phyloP scores from a whole-genome alignment of 2,113 vertebrate genomes.

The Danio rerio region DNA sequence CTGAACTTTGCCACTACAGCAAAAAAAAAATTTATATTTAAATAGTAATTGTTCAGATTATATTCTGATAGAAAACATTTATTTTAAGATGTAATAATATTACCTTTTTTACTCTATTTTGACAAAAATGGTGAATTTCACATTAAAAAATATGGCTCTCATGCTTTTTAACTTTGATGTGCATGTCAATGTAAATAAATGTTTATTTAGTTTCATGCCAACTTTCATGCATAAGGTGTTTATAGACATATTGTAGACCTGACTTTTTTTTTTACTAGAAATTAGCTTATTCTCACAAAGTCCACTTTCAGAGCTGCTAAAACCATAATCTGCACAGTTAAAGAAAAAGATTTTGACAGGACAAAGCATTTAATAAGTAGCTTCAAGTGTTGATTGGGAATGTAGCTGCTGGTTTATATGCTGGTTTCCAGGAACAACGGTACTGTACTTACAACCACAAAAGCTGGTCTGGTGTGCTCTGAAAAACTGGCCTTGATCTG shows the following conservation, averaged over 20 bases:
- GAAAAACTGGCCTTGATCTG: not conserved
- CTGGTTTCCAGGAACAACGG: not conserved
- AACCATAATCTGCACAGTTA: conserved; percentile 5
- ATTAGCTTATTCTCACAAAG: not conserved
- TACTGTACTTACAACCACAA: conserved; percentile 12
- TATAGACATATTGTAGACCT: not conserved
- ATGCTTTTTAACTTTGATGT: too few species aligned
- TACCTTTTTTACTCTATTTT: too few species aligned
- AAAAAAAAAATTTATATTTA: too few species aligned
- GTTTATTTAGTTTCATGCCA: not conserved
- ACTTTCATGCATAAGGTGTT: not conserved
- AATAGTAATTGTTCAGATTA: too few species aligned
- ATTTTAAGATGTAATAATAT: too few species aligned
- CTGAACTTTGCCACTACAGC: too few species aligned
- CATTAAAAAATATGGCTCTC: too few species aligned
- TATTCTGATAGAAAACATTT: too few species aligned
- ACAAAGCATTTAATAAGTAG: not conserved
- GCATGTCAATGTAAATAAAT: too few species aligned
- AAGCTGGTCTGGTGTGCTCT: not conserved
- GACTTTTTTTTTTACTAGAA: not conserved
- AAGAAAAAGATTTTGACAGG: conserved; percentile 1
- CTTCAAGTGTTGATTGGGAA: conserved; percentile 1
- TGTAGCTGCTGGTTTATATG: not conserved
- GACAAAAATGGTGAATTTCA: too few species aligned
- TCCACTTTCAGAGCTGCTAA: not conserved